Evolutionary conservation across 2,113 vertebrate genomes (phyloP).

Genomic region (Aspiorhynchus laticeps): DNA sequence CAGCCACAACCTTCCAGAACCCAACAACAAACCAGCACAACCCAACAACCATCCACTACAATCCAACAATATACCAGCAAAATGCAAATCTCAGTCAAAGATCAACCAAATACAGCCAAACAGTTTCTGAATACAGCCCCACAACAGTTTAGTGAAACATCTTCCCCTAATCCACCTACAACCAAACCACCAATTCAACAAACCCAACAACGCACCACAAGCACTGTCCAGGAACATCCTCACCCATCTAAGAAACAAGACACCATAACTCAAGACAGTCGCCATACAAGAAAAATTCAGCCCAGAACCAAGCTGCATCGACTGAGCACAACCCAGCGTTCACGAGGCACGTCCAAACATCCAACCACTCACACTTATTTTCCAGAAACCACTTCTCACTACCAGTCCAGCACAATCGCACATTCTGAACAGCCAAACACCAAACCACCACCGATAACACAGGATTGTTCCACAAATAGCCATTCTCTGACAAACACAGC

Average conservation of each 20-base stretch:
- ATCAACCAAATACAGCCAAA: conserved; percentile 23
- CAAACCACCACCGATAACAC: neutral
- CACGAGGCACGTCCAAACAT: conserved; percentile 17
- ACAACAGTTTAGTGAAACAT: conserved; percentile 14
- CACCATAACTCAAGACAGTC: neutral
- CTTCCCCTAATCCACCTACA: neutral
- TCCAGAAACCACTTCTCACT: neutral
- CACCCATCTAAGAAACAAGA: conserved; percentile 22
- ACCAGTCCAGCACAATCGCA: neutral
- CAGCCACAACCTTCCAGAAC: neutral
- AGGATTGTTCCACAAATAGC: neutral
- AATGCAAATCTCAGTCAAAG: neutral
- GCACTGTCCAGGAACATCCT: conserved; percentile 22
- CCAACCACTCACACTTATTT: conserved; percentile 16
- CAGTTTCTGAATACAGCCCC: neutral
- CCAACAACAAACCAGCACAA: conserved; percentile 16
- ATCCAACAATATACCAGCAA: neutral
- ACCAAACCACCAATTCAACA: neutral
- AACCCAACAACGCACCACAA: conserved; percentile 32
- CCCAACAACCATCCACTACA: neutral
- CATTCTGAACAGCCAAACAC: neutral
- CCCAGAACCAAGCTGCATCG: conserved; percentile 17
- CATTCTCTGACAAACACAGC: neutral
- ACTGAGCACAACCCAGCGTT: neutral
- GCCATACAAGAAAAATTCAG: conserved; percentile 19